phyloP scores from a whole-genome alignment of 1,140 invertebrate species.

The Planococcus citri region DNA sequence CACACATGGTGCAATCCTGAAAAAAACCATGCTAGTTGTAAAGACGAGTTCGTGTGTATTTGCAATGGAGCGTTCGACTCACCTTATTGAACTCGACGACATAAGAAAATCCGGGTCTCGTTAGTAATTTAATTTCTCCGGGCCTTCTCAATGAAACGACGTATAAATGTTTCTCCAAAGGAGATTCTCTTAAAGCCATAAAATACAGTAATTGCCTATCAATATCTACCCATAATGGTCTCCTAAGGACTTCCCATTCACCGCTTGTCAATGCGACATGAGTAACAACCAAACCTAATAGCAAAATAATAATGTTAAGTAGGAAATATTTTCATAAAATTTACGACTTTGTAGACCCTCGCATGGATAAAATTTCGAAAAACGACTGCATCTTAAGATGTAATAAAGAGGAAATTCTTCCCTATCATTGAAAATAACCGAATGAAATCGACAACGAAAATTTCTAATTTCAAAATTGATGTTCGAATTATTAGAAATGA shows the following conservation, averaged over 20 bases:
- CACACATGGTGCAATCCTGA: conserved; percentile 68
- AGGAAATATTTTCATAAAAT: no score
- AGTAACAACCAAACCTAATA: conserved; percentile 30
- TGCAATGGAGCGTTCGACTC: no score
- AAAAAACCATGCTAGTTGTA: no score
- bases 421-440: no score
- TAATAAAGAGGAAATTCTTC: no score
- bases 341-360: background rate
- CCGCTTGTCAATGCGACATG: conserved; percentile 62
- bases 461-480: no score
- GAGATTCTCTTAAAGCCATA: conserved; percentile 61
- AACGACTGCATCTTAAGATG: background rate
- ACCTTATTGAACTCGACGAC: conserved; percentile 66
- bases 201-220: conserved; percentile 63
- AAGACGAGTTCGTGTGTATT: no score
- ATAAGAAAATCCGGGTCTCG: conserved; percentile 61
- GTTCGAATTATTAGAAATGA: no score
- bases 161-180: conserved; percentile 71
- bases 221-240: conserved; percentile 65
- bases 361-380: background rate
- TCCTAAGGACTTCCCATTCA: conserved; percentile 68
- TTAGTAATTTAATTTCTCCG: conserved; percentile 53
- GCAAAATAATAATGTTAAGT: no score
- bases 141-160: conserved; percentile 55
- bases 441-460: no score